Evolutionary conservation across 1,140 invertebrate genomes (phyloP).

Genomic region (Dendrolimus punctatus): DNA sequence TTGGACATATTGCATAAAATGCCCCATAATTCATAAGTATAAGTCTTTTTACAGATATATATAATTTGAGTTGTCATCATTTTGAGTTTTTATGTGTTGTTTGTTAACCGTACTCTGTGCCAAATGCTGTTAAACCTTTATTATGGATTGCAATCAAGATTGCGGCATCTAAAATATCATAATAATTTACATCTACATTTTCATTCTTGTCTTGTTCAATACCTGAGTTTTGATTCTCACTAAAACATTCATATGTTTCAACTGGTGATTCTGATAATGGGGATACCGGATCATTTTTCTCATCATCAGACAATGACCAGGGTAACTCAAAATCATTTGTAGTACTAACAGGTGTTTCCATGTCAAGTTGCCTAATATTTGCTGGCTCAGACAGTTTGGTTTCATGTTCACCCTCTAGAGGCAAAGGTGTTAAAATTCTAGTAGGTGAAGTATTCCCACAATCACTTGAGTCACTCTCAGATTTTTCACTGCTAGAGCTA

Average conservation of each 20-base stretch:
- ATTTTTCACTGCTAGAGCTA: conserved; percentile 27
- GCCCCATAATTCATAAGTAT: too few relatives aligned
- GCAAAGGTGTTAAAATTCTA: conserved; percentile 27
- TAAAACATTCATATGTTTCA: conserved; percentile 38
- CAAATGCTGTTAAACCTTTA: conserved; percentile 76
- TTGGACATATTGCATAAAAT: too few relatives aligned
- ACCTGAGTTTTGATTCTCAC: conserved; percentile 33
- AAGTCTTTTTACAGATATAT: too few relatives aligned
- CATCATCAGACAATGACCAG: conserved; percentile 34
- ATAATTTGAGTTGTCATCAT: too few relatives aligned
- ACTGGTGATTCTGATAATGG: conserved; percentile 37
- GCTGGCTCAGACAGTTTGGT: background rate
- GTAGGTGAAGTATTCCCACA: conserved; percentile 16
- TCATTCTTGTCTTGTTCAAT: conserved; percentile 23
- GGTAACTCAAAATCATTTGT: conserved; percentile 30
- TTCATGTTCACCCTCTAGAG: conserved; percentile 30
- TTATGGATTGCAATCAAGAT: conserved; percentile 80
- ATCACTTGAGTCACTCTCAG: conserved; percentile 9
- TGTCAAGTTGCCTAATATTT: conserved; percentile 1
- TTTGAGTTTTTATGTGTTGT: background rate
- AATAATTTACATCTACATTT: conserved; percentile 43
- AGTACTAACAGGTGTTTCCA: background rate
- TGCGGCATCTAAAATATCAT: conserved; percentile 77
- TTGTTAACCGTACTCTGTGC: conserved; percentile 55
- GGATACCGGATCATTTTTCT: conserved; percentile 26